Percentiles rank a stretch among this genome's conserved stretches.
These are phyloP conservation scores for Protomyctophum bolini DNA, from an alignment of 2,113 vertebrate species.

Conservation along the genomic window DNA sequence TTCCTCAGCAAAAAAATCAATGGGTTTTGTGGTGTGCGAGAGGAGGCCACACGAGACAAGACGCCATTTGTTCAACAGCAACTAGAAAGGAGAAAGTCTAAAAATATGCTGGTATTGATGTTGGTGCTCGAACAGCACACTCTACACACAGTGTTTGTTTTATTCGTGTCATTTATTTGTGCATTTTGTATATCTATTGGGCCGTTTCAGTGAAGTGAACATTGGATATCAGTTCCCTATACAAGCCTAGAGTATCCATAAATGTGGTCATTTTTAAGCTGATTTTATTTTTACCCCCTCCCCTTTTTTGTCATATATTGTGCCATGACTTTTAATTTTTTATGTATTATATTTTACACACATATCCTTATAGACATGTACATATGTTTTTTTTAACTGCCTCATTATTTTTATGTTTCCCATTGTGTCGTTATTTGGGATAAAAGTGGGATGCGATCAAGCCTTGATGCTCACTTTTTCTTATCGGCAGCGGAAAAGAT, in stretches of 20 bases:
- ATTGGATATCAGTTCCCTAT: slow-evolving; percentile 73
- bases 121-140: slow-evolving; percentile 80
- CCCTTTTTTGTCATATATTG: slow-evolving; percentile 73
- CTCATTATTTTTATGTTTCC: slow-evolving; percentile 68
- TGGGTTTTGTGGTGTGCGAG: slow-evolving; percentile 48
- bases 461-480: slow-evolving; percentile 57
- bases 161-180: slow-evolving; percentile 89
- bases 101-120: slow-evolving; percentile 77
- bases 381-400: slow-evolving; percentile 72
- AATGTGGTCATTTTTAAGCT: slow-evolving; percentile 73
- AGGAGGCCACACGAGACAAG: slow-evolving; percentile 44
- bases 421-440: slow-evolving; percentile 61
- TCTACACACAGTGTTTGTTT: slow-evolving; percentile 84
- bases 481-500: slow-evolving; percentile 49
- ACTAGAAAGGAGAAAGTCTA: slow-evolving; percentile 72
- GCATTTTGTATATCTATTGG: slow-evolving; percentile 85
- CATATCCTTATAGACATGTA: slow-evolving; percentile 80
- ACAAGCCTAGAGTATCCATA: slow-evolving; percentile 75
- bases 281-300: slow-evolving; percentile 71
- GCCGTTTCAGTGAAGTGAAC: slow-evolving; percentile 84
- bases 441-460: slow-evolving; percentile 49
- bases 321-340: slow-evolving; percentile 77
- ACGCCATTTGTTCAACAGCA: slow-evolving; percentile 64
- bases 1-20: slow-evolving; percentile 59
- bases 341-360: slow-evolving; percentile 78